phyloP scores from a whole-genome alignment of 1,140 invertebrate genomes.

The Vanessa atalanta region DNA sequence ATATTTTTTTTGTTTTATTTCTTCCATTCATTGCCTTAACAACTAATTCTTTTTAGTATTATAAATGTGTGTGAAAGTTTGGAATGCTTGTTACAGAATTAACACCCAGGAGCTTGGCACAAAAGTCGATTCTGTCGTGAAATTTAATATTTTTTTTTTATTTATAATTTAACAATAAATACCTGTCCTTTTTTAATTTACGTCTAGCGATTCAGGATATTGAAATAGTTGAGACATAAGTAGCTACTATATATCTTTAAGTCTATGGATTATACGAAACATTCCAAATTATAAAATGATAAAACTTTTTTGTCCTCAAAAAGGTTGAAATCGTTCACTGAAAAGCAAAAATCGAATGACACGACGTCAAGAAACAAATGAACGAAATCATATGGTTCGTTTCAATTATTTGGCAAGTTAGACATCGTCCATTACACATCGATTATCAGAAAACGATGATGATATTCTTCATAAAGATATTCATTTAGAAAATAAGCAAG shows the following conservation, averaged over 20 bases:
- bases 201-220: too few species aligned
- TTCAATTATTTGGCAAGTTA: constrained; percentile 72
- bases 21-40: background rate
- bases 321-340: constrained; percentile 13
- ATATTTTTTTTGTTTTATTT: background rate
- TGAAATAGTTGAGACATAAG: too few species aligned
- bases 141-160: too few species aligned
- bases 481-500: constrained; percentile 61
- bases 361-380: constrained; percentile 69
- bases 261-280: too few species aligned
- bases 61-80: too few species aligned
- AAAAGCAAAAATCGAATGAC: constrained; percentile 67
- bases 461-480: constrained; percentile 50
- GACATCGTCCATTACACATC: constrained; percentile 58
- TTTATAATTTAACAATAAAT: too few species aligned
- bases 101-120: too few species aligned
- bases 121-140: too few species aligned
- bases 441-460: constrained; percentile 52
- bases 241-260: too few species aligned
- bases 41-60: too few species aligned
- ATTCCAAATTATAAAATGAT: background rate
- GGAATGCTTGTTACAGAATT: too few species aligned
- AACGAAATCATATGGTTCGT: constrained; percentile 75
- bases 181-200: too few species aligned
- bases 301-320: background rate